Conservation (phyloP, 2,888 invertebrate genomes). For the Caenorhabditis angaria region DNA sequence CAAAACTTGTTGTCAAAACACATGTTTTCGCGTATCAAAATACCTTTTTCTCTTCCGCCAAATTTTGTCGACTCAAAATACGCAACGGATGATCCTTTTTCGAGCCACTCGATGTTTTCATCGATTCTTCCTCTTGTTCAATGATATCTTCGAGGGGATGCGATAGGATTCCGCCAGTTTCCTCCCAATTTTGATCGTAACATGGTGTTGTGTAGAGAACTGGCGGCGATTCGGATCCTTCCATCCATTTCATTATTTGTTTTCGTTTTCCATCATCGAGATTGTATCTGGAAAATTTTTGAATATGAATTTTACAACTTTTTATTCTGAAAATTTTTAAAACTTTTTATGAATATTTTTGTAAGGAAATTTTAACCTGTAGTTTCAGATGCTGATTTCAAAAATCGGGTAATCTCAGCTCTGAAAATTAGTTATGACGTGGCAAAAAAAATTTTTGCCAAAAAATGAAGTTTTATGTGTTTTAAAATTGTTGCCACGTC, state of each 20-base stretch:
- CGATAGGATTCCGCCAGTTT: conserved; percentile 48
- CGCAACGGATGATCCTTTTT: conserved; percentile 48
- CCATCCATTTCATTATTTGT: conserved; percentile 59
- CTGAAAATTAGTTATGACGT: no score
- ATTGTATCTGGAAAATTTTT: conserved; percentile 47
- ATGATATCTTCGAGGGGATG: conserved; percentile 64
- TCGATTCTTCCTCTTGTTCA: conserved; percentile 62
- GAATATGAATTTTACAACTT: no score
- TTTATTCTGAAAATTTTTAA: no score
- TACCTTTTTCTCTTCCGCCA: conserved; percentile 15
- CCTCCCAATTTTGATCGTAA: conserved; percentile 30
- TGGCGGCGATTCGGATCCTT: conserved; percentile 44
- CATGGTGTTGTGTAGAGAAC: conserved; percentile 30
- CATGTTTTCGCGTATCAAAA: background rate
- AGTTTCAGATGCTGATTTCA: no score
- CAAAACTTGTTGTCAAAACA: background rate
- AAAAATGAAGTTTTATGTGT: no score
- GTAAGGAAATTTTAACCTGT: no score
- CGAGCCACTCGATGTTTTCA: conserved; percentile 36
- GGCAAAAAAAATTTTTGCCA: no score
- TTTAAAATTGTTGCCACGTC: no score
- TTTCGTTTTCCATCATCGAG: conserved; percentile 54
- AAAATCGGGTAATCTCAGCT: no score
- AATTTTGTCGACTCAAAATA: conserved; percentile 48
- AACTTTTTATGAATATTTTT: no score